Evolutionary conservation across 2,888 invertebrate species (phyloP), one percentile per base, ranked within the genome.

Genomic region (Brachylomia viminalis): DNA sequence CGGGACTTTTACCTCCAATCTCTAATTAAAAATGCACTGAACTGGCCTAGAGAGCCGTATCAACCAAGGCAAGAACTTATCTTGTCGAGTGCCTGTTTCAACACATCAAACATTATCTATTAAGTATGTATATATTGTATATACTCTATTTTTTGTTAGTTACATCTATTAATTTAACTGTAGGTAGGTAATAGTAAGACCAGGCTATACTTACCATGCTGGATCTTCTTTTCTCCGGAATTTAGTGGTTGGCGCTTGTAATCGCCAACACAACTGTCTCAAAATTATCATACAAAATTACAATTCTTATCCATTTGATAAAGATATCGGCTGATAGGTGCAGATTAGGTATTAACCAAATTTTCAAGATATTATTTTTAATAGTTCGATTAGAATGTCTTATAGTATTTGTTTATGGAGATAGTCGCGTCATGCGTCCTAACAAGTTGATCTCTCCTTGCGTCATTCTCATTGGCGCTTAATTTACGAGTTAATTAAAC

Each of bases 281-380:
- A 86, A 84, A 88, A 88, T 92, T 92, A 92, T 91, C 92, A 90
- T 86, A 89, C 77, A 83, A 90, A 90, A 91, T 91, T 92, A 92
- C 78, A 87, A 88, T 82, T 90, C 90, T 92, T 95, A 95, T 95
- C 94, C 93, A 83, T 72, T 64, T 84, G 95, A 95, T 95, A 95
- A 92, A 80, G 85, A 85, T 94, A 95, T 93, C 92, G 86, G 20
- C 68, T 82, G 94, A 87, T 86, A 94, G 5, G 15, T 92, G 92
- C 89, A 87, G 88, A 91, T 93, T 92, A n/a, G n/a, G n/a, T n/a
- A 93, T 91, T 92, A 89, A 90, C 80, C 87, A 92, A 90, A 91
- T 90, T 89, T 91, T 90, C 86, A 74, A 86, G 86, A 89, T 88
- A 88, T 84, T 1, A 30, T 54, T 81, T 85, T 91, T 91, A 93